Conservation (phyloP, 1,140 invertebrate genomes). For the Diplogasteroides magnus region DNA sequence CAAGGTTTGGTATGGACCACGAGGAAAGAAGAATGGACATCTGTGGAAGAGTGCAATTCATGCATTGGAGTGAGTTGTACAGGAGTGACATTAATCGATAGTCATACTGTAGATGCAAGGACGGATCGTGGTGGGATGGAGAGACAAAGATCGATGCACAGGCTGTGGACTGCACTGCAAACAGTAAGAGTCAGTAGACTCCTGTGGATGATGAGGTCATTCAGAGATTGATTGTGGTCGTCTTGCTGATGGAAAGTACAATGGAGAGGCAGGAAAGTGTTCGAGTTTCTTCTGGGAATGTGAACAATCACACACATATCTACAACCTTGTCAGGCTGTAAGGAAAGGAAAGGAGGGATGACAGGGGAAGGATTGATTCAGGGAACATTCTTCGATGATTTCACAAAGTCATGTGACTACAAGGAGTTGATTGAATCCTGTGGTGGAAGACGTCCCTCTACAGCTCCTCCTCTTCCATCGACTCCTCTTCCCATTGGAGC, state of each 20-base stretch:
- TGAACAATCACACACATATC: background rate
- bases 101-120: background rate
- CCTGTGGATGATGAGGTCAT: no score
- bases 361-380: no score
- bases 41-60: no score
- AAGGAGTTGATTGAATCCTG: background rate
- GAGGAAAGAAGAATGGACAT: no score
- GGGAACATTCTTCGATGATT: background rate
- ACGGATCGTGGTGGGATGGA: background rate
- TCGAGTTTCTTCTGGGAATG: conserved; percentile 18
- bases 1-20: background rate
- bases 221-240: conserved; percentile 9
- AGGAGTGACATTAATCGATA: no score
- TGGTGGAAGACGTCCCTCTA: background rate
- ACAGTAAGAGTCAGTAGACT: no score
- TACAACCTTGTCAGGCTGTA: conserved; percentile 3
- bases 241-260: background rate
- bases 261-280: background rate
- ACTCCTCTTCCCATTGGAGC: background rate
- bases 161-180: background rate
- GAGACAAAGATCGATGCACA: background rate
- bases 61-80: no score
- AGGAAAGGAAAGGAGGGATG: no score
- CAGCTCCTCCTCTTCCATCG: no score
- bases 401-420: background rate